Conservation (phyloP, 92 coral and sea anemone genomes). For the Zoanthus gigantus region DNA sequence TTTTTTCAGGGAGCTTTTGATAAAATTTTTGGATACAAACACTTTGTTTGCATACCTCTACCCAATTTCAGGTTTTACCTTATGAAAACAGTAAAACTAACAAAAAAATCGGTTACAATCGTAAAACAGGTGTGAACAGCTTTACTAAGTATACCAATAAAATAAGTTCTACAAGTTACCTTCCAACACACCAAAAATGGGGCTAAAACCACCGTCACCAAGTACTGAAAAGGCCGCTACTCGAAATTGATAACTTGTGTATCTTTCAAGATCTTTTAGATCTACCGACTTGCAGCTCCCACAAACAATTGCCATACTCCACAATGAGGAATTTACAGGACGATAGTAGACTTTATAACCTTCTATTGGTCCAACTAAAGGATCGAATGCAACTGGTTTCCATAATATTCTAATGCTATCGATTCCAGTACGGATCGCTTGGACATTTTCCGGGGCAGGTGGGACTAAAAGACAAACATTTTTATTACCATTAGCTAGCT, state of each 20-base stretch:
- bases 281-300: constrained; percentile 20
- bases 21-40: background rate
- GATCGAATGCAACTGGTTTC: constrained; percentile 6
- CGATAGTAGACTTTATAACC: constrained; percentile 39
- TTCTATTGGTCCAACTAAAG: constrained; percentile 13
- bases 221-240: constrained; percentile 22
- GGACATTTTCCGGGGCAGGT: constrained; percentile 30
- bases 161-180: constrained; percentile 6
- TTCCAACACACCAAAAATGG: constrained; percentile 34
- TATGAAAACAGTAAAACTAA: background rate
- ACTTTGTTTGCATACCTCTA: background rate
- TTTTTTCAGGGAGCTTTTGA: background rate
- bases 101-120: background rate
- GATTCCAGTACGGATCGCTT: constrained; percentile 34
- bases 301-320: constrained; percentile 24
- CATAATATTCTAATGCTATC: constrained; percentile 34
- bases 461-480: background rate
- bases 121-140: background rate
- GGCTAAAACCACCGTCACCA: constrained; percentile 26
- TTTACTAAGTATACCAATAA: background rate
- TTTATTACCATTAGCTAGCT: background rate
- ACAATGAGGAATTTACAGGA: background rate
- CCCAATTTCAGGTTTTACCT: background rate
- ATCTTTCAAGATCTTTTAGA: constrained; percentile 12
- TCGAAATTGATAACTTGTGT: constrained; percentile 26